These are phyloP conservation scores for Atherinomorus stipes DNA, from an alignment of 2,113 vertebrate genomes.

Conservation along the genomic window DNA sequence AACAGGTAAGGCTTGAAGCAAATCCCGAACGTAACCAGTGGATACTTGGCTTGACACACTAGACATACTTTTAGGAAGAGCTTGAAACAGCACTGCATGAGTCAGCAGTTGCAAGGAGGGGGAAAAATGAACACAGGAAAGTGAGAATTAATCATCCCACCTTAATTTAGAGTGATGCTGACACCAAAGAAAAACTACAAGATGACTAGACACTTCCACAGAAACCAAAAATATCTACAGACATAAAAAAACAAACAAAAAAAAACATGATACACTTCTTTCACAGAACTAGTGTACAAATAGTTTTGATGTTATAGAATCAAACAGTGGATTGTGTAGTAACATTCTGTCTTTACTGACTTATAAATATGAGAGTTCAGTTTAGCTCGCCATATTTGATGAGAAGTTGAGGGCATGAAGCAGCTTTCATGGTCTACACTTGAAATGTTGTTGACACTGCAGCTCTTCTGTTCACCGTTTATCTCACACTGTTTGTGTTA, in stretches of 20 bases:
- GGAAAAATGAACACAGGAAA: slow-evolving; percentile 33
- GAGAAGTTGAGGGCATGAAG: neutral
- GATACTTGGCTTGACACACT: neutral
- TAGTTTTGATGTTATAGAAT: neutral
- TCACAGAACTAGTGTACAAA: neutral
- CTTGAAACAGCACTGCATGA: slow-evolving; percentile 35
- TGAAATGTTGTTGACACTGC: neutral
- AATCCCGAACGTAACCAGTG: neutral
- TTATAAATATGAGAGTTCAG: too few relatives aligned
- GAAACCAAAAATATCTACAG: slow-evolving; percentile 21
- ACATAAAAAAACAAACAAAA: neutral
- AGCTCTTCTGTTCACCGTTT: slow-evolving; percentile 12
- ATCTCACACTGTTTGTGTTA: slow-evolving; percentile 21
- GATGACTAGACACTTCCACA: neutral
- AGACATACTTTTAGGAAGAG: slow-evolving; percentile 7
- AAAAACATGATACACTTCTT: too few relatives aligned
- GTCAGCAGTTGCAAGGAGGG: slow-evolving; percentile 48
- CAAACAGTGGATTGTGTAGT: neutral
- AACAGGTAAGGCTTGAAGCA: neutral
- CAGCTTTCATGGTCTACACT: slow-evolving; percentile 1
- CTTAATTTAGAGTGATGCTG: slow-evolving; percentile 21
- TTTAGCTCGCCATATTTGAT: neutral
- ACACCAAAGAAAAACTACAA: neutral
- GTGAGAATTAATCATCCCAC: slow-evolving; percentile 43
- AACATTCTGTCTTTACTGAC: too few relatives aligned